Base-by-base conservation (phyloP, 2,888 invertebrate genomes). In the Pristionchus mayeri region DNA sequence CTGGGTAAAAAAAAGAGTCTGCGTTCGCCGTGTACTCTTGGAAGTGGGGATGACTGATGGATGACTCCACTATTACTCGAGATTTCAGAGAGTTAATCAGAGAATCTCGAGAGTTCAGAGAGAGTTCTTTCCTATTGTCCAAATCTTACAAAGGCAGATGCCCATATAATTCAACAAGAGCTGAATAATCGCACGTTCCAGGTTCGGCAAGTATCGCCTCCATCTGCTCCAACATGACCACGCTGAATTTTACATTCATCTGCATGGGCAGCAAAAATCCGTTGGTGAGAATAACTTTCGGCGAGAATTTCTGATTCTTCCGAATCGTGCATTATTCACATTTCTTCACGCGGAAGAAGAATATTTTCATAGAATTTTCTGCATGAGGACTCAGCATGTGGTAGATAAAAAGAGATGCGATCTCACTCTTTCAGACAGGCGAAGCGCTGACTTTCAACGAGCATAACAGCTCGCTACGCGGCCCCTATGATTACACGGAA, bases 151-250 rank as follows among this genome's bases (percentile, higher is more conserved):
- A n/a, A n/a, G n/a, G n/a, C n/a, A n/a, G n/a, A n/a, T n/a, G n/a
- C n/a, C n/a, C n/a, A 44, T 9, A 44, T 44, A 44, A 44, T 13
- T 44, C 44, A 44, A 6, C 13, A 57, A 57, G 24, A 57, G 52
- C 24, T 21, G n/a, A 7, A 9, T 21, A 37, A 40, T 67, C n/a
- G 7, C n/a, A 6, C 27, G 16, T 85, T 85, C 48, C 82, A 89
- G 90, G 90, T 81, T 88, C 89, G 3, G 85, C 88, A 30, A 89
- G 90, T 50, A 90, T 90, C 60, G 86, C 91, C 13, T 87, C 90
- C 2, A 91, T 91, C 84, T 91, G 90, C 50, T 89, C 89, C 4
- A 91, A 91, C 84, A 90, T 90, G 90, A 90, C 90, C 27, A 88
- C 90, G 0, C 87, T 91, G 57, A 91, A 91, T 80, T 91, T 91